Evolutionary conservation across 2,797 vertebrate genomes (phyloP).

Genomic region (Pempheris klunzingeri): DNA sequence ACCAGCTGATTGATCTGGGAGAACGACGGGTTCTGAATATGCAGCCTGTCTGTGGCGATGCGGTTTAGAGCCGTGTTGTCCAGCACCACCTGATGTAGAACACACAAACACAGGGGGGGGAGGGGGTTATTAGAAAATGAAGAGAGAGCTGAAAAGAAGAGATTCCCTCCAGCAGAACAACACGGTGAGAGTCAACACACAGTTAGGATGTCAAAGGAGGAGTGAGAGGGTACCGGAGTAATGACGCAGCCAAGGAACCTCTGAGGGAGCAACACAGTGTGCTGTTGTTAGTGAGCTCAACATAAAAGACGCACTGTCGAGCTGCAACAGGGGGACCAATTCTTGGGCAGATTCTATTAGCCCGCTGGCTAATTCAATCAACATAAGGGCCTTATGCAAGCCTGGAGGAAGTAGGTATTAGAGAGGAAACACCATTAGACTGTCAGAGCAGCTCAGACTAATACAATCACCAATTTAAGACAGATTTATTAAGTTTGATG

Average conservation of each 20-base stretch:
- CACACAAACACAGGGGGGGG: conserved; percentile 26
- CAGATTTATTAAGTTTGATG: conserved; percentile 54
- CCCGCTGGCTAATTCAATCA: conserved; percentile 78
- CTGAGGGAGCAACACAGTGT: conserved; percentile 63
- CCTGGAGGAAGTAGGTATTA: conserved; percentile 78
- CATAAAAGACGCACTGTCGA: conserved; percentile 68
- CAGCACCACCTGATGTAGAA: conserved; percentile 90
- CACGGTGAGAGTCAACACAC: conserved; percentile 33
- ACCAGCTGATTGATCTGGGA: conserved; percentile 99
- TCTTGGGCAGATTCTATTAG: conserved; percentile 78
- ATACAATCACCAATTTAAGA: conserved; percentile 67
- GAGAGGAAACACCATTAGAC: conserved; percentile 75
- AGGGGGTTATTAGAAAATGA: too few species aligned
- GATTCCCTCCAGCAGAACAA: conserved; percentile 17
- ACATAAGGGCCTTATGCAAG: conserved; percentile 68
- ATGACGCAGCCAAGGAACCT: conserved; percentile 56
- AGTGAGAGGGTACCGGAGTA: conserved; percentile 32
- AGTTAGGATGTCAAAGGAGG: conserved; percentile 28
- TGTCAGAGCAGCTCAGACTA: conserved; percentile 65
- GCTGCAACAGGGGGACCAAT: conserved; percentile 62
- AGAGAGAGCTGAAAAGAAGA: conserved; percentile 14
- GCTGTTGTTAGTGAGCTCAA: conserved; percentile 61
- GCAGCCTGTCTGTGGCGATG: conserved; percentile 95
- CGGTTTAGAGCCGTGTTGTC: conserved; percentile 97
- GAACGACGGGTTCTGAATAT: conserved; percentile 97